Conservation (phyloP, 2,888 invertebrate genomes). For the Caradrina clavipalpis region DNA sequence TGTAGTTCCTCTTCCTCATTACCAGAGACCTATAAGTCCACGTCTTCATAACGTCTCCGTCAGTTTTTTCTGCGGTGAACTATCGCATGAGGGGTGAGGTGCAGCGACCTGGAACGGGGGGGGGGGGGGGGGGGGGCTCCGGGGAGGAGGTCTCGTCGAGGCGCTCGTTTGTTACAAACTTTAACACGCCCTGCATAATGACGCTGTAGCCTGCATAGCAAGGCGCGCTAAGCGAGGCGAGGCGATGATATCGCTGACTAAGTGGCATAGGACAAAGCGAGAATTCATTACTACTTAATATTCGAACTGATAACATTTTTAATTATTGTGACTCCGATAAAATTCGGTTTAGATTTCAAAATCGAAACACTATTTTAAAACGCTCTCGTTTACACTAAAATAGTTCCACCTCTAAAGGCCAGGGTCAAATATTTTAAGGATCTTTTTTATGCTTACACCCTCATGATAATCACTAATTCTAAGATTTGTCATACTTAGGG, state of each 20-base stretch:
- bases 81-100: conserved; percentile 22
- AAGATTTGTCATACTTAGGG: no score
- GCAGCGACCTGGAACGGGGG: not conserved
- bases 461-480: no score
- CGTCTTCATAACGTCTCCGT: conserved; percentile 40
- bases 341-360: no score
- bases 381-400: no score
- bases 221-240: conserved; percentile 13
- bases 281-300: not conserved
- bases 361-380: no score
- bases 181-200: conserved; percentile 58
- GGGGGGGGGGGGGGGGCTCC: not conserved
- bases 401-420: no score
- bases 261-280: not conserved
- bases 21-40: conserved; percentile 17
- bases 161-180: conserved; percentile 58
- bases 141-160: conserved; percentile 35
- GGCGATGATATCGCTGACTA: conserved; percentile 3
- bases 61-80: conserved; percentile 51
- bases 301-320: no score
- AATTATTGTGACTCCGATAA: no score
- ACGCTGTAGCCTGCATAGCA: conserved; percentile 10
- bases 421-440: no score
- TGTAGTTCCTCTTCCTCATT: conserved; percentile 26
- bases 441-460: no score